Evolutionary conservation across 2,888 invertebrate species (phyloP).

Genomic region (Pilophorus perplexus): DNA sequence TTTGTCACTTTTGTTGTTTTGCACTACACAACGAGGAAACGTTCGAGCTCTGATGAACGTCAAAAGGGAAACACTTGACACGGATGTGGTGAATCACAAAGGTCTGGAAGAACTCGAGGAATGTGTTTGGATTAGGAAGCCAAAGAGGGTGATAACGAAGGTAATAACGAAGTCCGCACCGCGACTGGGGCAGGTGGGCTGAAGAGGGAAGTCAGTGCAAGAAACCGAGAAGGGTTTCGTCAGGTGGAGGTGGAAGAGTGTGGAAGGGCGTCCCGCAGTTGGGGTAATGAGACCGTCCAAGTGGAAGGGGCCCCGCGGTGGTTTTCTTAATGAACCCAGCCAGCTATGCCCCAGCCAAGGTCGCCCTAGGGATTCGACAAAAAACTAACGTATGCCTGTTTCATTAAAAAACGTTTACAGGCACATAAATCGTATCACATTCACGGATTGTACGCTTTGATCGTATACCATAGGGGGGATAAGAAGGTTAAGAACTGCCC

Average conservation of each 20-base stretch:
- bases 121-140: constrained; percentile 10
- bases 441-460: too few relatives aligned
- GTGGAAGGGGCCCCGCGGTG: background rate
- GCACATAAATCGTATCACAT: too few relatives aligned
- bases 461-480: too few relatives aligned
- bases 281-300: constrained; percentile 31
- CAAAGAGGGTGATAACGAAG: constrained; percentile 28
- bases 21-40: too few relatives aligned
- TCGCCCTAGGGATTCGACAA: too few relatives aligned
- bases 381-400: too few relatives aligned
- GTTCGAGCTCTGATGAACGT: too few relatives aligned
- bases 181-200: background rate
- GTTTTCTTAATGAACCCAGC: constrained; percentile 4
- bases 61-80: constrained; percentile 5
- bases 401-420: too few relatives aligned
- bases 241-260: constrained; percentile 10
- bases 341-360: too few relatives aligned
- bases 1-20: too few relatives aligned
- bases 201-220: constrained; percentile 6
- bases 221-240: background rate
- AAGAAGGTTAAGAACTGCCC: too few relatives aligned
- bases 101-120: constrained; percentile 5
- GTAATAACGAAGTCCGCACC: constrained; percentile 12
- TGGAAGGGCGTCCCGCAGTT: too few relatives aligned
- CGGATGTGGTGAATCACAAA: constrained; percentile 8